phyloP scores from a whole-genome alignment of 1,140 invertebrate genomes.

The Frieseomelitta varia region DNA sequence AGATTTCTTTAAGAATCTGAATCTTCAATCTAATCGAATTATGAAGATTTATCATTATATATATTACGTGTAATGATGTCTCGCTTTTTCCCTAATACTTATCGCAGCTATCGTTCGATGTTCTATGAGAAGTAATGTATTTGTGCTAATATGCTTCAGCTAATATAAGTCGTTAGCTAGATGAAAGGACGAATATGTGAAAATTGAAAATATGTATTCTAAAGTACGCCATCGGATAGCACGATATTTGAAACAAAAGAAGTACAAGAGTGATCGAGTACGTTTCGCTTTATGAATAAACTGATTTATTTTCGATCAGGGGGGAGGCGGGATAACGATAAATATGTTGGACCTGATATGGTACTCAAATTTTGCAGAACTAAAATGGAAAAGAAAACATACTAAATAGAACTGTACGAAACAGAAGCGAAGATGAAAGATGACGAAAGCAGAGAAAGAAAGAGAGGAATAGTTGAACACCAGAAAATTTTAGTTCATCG shows the following conservation, averaged over 20 bases:
- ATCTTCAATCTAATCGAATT: background rate
- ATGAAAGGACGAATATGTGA: background rate
- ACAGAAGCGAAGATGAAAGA: background rate
- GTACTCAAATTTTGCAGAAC: too few relatives aligned
- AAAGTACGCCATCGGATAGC: background rate
- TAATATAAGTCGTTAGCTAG: background rate
- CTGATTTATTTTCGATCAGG: background rate
- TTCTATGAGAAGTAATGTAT: background rate
- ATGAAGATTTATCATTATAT: background rate
- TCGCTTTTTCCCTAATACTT: slow-evolving; percentile 5
- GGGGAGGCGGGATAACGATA: background rate
- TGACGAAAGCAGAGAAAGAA: background rate
- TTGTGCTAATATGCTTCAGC: background rate
- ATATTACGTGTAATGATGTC: background rate
- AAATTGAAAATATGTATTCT: background rate
- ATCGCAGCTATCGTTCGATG: background rate
- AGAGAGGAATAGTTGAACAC: background rate
- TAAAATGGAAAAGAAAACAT: background rate
- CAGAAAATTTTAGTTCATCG: background rate
- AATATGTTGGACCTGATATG: background rate
- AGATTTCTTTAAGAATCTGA: background rate
- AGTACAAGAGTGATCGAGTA: background rate
- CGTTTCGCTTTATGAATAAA: background rate
- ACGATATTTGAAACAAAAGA: background rate
- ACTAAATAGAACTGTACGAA: background rate